Conservation (phyloP, 2,113 vertebrate genomes). For the Trinectes maculatus region DNA sequence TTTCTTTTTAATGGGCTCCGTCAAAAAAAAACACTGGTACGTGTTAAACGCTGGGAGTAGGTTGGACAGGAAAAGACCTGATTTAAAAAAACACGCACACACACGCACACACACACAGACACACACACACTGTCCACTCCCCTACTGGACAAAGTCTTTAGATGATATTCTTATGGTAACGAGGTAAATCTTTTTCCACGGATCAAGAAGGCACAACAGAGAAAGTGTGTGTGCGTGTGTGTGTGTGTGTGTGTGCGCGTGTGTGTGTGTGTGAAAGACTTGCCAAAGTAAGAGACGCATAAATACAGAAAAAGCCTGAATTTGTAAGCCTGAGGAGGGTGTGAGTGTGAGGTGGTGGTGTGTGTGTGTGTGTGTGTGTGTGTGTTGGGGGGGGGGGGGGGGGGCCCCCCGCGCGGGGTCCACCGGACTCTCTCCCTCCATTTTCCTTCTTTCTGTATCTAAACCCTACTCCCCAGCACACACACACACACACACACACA, state of each 20-base stretch:
- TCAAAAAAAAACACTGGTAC: no score
- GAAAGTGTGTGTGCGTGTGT: background rate
- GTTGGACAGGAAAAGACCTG: background rate
- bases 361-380: no score
- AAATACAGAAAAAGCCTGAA: constrained; percentile 45
- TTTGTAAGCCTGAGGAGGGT: constrained; percentile 20
- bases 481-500: constrained; percentile 15
- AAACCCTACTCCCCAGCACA: background rate
- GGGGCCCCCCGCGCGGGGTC: no score
- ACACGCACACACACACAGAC: background rate
- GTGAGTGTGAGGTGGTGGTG: background rate
- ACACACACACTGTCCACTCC: background rate
- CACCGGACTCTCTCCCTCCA: constrained; percentile 18
- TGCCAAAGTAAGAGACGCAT: constrained; percentile 15
- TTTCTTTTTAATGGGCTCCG: background rate
- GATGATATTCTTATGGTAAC: constrained; percentile 35
- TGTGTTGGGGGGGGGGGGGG: no score
- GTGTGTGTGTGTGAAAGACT: constrained; percentile 9
- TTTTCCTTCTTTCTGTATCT: constrained; percentile 36
- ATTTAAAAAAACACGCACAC: background rate
- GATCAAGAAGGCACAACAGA: constrained; percentile 28
- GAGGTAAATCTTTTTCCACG: constrained; percentile 14
- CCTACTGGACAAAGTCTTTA: constrained; percentile 5
- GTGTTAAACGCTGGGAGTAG: background rate
- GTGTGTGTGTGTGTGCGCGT: constrained; percentile 1